phyloP scores from a whole-genome alignment of 2,797 vertebrate species.

The Fratercula arctica region DNA sequence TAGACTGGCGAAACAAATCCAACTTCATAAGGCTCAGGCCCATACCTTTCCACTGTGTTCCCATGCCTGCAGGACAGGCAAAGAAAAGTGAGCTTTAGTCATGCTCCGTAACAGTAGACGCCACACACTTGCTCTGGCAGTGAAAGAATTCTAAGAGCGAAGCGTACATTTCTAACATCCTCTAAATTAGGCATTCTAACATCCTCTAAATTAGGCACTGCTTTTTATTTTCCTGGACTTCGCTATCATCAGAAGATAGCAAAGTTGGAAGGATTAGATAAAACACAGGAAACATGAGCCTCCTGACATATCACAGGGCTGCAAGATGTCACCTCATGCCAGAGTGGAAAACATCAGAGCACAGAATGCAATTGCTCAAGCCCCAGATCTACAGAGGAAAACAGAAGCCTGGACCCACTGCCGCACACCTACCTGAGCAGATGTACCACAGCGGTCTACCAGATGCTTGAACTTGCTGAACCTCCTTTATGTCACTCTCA shows the following conservation, averaged over 20 bases:
- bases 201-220: background rate
- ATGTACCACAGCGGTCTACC: conserved; percentile 91
- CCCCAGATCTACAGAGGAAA: background rate
- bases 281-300: background rate
- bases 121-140: background rate
- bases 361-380: background rate
- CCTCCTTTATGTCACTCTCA: conserved; percentile 75
- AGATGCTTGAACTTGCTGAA: conserved; percentile 79
- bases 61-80: conserved; percentile 85
- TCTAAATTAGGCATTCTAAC: background rate
- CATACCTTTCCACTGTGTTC: conserved; percentile 95
- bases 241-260: background rate
- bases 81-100: background rate
- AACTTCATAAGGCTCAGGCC: conserved; percentile 92
- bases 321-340: background rate
- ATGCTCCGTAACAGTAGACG: background rate
- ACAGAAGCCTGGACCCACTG: background rate
- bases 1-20: conserved; percentile 85
- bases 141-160: background rate
- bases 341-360: background rate
- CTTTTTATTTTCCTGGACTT: background rate
- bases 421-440: conserved; percentile 87
- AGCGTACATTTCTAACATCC: background rate
- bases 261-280: background rate
- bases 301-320: background rate